Evolutionary conservation across 2,113 vertebrate genomes (phyloP), one percentile per base, ranked within the genome.

Genomic region (Corapipo altera): DNA sequence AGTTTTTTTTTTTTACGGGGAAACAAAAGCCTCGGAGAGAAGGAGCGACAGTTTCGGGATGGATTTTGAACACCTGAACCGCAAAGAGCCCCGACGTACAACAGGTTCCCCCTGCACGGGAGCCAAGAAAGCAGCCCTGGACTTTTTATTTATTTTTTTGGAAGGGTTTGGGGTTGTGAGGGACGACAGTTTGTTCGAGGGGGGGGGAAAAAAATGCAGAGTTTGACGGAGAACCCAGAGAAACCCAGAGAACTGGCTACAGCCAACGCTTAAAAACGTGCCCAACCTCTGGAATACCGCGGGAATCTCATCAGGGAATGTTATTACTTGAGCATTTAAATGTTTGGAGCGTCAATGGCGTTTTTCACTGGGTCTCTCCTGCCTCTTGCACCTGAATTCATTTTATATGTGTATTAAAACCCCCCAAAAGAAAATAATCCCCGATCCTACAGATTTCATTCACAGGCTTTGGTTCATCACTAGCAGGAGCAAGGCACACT

Each of bases 51-150:
- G 69, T 76, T 92, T 75, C 30, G 61, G 41, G 70, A 21, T 58
- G 66, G 87, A 49, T 96, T 96, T 96, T 35, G 74, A 93, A 35
- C 74, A 85, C 61, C 37, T 33, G 51, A 89, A 73, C 89, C 89
- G 66, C 70, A 39, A 43, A 73, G 30, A 89, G 10, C 57, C 57
- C 30, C 41, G 78, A 21, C 12, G 6, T 9, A 12, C 48, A 16
- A 28, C 58, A 55, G 35, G 65, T 66, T 72, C 69, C 43, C 77
- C 21, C 43, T 12, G 48, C 61, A 17, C 59, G 58, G 33, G 61
- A 21, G 44, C 39, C 55, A 9, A 61, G 13, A 15, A 30, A 55
- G 51, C 49, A 66, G 65, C 24, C 57, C 39, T 8, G 41, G 69
- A 24, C 37, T 73, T 18, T 20, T 21, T 30, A 46, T 28, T 46